Base-by-base conservation (phyloP, 2,113 vertebrate species). In the Phrynocephalus versicolor region DNA sequence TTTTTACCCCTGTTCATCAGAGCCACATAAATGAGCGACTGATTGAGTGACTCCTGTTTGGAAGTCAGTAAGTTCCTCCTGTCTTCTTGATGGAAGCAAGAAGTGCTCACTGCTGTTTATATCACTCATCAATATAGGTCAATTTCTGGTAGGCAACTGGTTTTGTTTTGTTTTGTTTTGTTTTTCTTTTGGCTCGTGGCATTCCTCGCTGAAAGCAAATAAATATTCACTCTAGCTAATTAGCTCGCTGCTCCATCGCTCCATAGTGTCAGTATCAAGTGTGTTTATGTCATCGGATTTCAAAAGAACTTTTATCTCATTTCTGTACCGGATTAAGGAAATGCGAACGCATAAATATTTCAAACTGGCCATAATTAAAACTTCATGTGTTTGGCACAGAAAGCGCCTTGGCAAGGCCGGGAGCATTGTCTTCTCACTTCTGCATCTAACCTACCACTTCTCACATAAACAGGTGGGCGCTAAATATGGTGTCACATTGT, bases 281-380 rank as follows among this genome's bases (percentile, higher is more conserved):
- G 84, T 89, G 92, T 51, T 95, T 88, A 86, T 94, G 80, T 93
- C 92, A 91, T 95, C 94, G 85, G 14, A 93, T 95, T 96, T 96
- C 94, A 94, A 95, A 96, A 92, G 87, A 92, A 93, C 84, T 94
- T 96, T 95, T 94, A 92, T 95, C 91, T 93, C 92, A 69, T 89
- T 92, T 95, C 90, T 90, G 57, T 85, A 84, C 80, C 85, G 87
- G 92, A 93, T 93, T 84, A 94, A 93, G 88, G 81, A 93, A 93
- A 94, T 89, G 88, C 72, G 88, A 89, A 79, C 83, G 51, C 90
- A 92, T 94, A 89, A 96, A 94, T 96, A 95, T 96, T 96, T 95
- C 89, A 96, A 93, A 81, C 80, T 92, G 88, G 88, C 94, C 88
- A 82, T 94, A 95, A 95, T 96, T 96, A 96, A 96, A 96, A 94